Evolutionary conservation across 2,113 vertebrate species (phyloP).

Genomic region (Centropristis striata): DNA sequence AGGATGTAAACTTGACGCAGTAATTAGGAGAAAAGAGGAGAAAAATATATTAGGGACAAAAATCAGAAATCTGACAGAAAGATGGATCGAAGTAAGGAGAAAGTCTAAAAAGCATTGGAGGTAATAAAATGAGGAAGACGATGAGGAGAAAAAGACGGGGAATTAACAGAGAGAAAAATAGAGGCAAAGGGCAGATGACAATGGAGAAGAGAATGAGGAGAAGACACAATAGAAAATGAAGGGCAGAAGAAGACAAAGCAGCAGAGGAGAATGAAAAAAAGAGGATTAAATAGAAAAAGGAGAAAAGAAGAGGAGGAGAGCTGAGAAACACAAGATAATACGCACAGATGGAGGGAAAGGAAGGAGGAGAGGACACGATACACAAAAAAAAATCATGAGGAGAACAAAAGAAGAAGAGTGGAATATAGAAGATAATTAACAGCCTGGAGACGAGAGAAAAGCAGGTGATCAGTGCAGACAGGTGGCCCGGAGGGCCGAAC

Average conservation of each 20-base stretch:
- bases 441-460: neutral
- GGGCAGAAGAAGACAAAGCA: neutral
- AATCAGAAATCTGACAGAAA: neutral
- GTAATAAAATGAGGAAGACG: neutral
- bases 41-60: neutral
- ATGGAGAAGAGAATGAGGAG: neutral
- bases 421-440: neutral
- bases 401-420: neutral
- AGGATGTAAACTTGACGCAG: neutral
- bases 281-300: neutral
- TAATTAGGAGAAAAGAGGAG: neutral
- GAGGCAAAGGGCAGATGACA: neutral
- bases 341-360: neutral
- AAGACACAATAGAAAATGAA: no score
- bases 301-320: neutral
- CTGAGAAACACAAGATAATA: neutral
- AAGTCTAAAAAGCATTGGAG: neutral
- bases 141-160: neutral
- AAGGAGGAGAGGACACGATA: neutral
- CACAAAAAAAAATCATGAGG: slow-evolving; percentile 1
- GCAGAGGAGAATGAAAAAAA: no score
- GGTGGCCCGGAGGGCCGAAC: neutral
- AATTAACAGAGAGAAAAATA: neutral
- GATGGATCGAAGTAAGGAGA: neutral
- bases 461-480: slow-evolving; percentile 3